Evolutionary conservation across 1,140 invertebrate genomes (phyloP).

Genomic region (Diabrotica undecimpunctata): DNA sequence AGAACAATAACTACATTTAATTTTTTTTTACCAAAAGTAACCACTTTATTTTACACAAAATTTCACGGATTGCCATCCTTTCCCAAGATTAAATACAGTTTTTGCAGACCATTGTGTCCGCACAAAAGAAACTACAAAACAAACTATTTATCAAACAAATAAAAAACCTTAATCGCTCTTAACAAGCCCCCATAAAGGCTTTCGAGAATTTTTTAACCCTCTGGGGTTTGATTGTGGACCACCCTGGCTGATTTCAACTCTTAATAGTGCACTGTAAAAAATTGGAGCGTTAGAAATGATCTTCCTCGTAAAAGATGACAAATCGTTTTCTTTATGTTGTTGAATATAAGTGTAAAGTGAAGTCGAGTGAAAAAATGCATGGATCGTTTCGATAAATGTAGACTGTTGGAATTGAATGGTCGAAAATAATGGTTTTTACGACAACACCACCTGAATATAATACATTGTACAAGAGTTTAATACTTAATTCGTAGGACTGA

Average conservation of each 20-base stretch:
- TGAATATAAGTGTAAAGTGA: conserved; percentile 19
- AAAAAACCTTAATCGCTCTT: conserved; percentile 22
- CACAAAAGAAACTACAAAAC: conserved; percentile 16
- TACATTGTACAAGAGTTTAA: too few relatives aligned
- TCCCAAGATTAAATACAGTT: conserved; percentile 8
- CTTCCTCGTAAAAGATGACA: conserved; percentile 14
- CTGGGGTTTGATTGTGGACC: conserved; percentile 13
- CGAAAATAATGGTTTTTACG: too few relatives aligned
- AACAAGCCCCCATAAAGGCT: conserved; percentile 18
- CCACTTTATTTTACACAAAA: not conserved
- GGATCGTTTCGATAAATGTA: conserved; percentile 5
- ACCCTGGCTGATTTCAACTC: conserved; percentile 8
- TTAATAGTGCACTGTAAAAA: conserved; percentile 21
- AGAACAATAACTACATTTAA: too few relatives aligned
- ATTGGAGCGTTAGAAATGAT: conserved; percentile 19
- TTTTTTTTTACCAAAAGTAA: not conserved
- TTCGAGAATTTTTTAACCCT: conserved; percentile 14
- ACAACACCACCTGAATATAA: too few relatives aligned
- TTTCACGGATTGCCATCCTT: not conserved
- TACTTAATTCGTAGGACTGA: too few relatives aligned
- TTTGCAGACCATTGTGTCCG: conserved; percentile 7
- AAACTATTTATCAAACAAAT: conserved; percentile 23
- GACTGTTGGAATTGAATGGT: not conserved
- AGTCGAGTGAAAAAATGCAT: conserved; percentile 14
- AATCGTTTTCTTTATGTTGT: conserved; percentile 22